Evolutionary conservation across 1,140 invertebrate species (phyloP).

Genomic region (Leptinotarsa texana): DNA sequence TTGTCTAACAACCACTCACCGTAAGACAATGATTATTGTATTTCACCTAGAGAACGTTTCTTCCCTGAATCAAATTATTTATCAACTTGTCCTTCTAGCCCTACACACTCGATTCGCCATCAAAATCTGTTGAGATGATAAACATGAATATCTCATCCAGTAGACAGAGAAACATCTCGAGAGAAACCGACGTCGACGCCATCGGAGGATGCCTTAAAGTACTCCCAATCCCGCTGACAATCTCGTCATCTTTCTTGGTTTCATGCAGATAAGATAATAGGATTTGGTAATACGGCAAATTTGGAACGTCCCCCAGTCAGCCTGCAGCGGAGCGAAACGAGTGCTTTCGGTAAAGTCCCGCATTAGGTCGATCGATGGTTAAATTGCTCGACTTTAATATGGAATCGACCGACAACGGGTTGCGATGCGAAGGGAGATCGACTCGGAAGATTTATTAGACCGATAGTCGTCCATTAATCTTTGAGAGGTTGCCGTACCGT

Average conservation of each 20-base stretch:
- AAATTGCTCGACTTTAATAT: constrained; percentile 3
- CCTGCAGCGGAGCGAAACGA: not conserved
- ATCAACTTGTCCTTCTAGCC: no score
- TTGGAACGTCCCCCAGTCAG: constrained; percentile 4
- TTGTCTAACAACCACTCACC: no score
- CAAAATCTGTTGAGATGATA: not conserved
- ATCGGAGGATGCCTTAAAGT: not conserved
- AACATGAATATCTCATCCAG: not conserved
- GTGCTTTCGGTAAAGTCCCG: constrained; percentile 7
- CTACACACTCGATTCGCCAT: no score
- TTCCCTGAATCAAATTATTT: no score
- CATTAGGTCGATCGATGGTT: constrained; percentile 16
- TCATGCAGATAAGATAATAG: constrained; percentile 6
- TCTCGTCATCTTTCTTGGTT: constrained; percentile 5
- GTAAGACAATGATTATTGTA: no score
- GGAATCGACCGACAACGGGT: not conserved
- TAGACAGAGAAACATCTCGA: not conserved
- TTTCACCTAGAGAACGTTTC: no score
- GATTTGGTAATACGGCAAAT: constrained; percentile 5
- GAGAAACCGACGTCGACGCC: not conserved
- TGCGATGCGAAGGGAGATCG: no score
- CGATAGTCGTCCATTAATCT: not conserved
- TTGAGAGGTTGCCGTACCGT: not conserved
- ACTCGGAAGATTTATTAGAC: not conserved
- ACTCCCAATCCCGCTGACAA: not conserved